Evolutionary conservation across 1,140 invertebrate genomes (phyloP), one percentile per base, ranked within the genome.

Genomic region (Rhynchophorus ferrugineus): DNA sequence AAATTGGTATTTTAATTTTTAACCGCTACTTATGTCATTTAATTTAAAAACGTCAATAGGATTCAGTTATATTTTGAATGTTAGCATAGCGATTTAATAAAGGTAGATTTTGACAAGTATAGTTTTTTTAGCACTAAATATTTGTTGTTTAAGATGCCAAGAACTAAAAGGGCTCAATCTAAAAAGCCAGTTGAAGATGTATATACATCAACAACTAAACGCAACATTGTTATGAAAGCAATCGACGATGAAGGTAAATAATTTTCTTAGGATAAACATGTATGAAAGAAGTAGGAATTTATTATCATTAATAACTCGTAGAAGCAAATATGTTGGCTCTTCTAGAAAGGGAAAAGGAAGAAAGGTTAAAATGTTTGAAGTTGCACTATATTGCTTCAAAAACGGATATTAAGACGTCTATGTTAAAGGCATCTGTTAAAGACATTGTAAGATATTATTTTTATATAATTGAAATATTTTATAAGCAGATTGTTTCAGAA

Each of bases 121-220:
- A n/a, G n/a, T n/a, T n/a, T n/a, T n/a, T n/a, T n/a, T n/a, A n/a
- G n/a, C n/a, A n/a, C n/a, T n/a, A 85, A 8, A 90, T 83, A 72
- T 79, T 89, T n/a, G 11, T 29, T 29, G 11, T 29, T 29, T 29
- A 6, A 78, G 24, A 29, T 29, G 24, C 24, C 24, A 11, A 29
- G 24, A 29, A 29, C 24, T 11, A 29, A 79, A 13, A 5, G 24
- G 24, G 11, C 24, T 29, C 24, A 29, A 29, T 6, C 5, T 29
- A 29, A 29, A 29, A 29, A 29, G 11, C 5, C 11, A 6, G 11
- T 29, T 6, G 24, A 29, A 6, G 24, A 5, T 29, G 24, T 11
- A n/a, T n/a, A n/a, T n/a, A n/a, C n/a, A n/a, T n/a, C n/a, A n/a
- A n/a, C n/a, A n/a, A n/a, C n/a, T n/a, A n/a, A n/a, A n/a, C n/a